Conservation (phyloP, 1,140 invertebrate genomes). For the Antheraea mylitta region DNA sequence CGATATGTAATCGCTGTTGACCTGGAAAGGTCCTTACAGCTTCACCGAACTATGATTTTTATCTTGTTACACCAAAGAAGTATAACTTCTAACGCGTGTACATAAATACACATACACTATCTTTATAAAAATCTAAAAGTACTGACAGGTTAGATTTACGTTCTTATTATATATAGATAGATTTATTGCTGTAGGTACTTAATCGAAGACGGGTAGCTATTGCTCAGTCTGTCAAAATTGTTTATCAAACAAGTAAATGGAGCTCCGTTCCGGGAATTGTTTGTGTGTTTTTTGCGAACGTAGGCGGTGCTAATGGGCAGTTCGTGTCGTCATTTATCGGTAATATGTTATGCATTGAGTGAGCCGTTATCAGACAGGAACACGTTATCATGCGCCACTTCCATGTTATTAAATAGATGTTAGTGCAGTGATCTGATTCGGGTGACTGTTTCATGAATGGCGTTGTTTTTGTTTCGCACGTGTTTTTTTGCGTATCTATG, state of each 20-base stretch:
- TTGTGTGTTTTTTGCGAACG: slow-evolving; percentile 22
- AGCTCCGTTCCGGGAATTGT: slow-evolving; percentile 13
- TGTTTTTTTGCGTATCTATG: not conserved
- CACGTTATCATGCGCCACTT: slow-evolving; percentile 31
- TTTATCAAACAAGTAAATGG: slow-evolving; percentile 1
- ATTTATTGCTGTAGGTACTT: too few relatives aligned
- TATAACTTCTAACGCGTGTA: too few relatives aligned
- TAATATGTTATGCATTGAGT: slow-evolving; percentile 19
- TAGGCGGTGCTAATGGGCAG: slow-evolving; percentile 9
- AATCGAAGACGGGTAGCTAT: not conserved
- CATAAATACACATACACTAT: too few relatives aligned
- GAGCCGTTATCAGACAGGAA: slow-evolving; percentile 30
- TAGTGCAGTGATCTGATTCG: not conserved
- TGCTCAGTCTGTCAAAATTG: not conserved
- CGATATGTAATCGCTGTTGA: too few relatives aligned
- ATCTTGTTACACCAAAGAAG: too few relatives aligned
- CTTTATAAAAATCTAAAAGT: too few relatives aligned
- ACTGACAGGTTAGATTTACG: too few relatives aligned
- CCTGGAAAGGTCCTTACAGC: too few relatives aligned
- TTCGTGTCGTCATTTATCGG: slow-evolving; percentile 14
- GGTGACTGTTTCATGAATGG: not conserved
- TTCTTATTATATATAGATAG: too few relatives aligned
- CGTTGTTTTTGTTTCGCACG: slow-evolving; percentile 8
- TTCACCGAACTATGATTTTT: too few relatives aligned
- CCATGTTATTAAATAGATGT: slow-evolving; percentile 11